These are phyloP conservation scores for Hypselothyrea guttata DNA, from an alignment of 2,888 invertebrate species.

Conservation along the genomic window DNA sequence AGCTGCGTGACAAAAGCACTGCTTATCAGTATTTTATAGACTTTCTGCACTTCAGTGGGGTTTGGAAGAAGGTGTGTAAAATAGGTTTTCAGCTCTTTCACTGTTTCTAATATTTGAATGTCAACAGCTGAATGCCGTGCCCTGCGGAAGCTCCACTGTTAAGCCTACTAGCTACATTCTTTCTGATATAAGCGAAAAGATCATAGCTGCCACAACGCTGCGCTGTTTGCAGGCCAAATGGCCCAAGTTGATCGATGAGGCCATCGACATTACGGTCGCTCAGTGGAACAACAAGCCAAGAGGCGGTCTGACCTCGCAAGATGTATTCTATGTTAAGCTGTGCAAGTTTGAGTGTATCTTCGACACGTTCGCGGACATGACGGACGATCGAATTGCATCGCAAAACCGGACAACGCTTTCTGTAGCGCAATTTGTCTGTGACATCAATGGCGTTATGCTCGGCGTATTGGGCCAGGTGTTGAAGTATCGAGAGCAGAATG, in stretches of 20 bases:
- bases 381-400: constrained; percentile 85
- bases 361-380: constrained; percentile 85
- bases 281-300: constrained; percentile 82
- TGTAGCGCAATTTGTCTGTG: constrained; percentile 84
- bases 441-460: constrained; percentile 85
- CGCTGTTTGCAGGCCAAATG: constrained; percentile 49
- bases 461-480: constrained; percentile 87
- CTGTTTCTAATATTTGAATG: neutral
- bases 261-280: constrained; percentile 84
- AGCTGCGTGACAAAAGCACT: constrained; percentile 93
- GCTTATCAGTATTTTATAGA: constrained; percentile 89
- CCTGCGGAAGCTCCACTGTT: constrained; percentile 71
- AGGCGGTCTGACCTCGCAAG: constrained; percentile 86
- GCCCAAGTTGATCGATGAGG: constrained; percentile 83
- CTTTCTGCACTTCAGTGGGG: constrained; percentile 87
- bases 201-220: constrained; percentile 88
- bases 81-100: neutral
- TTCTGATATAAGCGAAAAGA: constrained; percentile 90
- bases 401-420: constrained; percentile 84
- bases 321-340: constrained; percentile 89
- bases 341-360: constrained; percentile 87
- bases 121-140: constrained; percentile 78
- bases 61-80: constrained; percentile 85
- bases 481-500: constrained; percentile 85
- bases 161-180: constrained; percentile 84